Percentiles rank a stretch among this genome's conserved stretches.
Conservation (phyloP, 2,888 invertebrate genomes). For the Lasioglossum figueresi region DNA sequence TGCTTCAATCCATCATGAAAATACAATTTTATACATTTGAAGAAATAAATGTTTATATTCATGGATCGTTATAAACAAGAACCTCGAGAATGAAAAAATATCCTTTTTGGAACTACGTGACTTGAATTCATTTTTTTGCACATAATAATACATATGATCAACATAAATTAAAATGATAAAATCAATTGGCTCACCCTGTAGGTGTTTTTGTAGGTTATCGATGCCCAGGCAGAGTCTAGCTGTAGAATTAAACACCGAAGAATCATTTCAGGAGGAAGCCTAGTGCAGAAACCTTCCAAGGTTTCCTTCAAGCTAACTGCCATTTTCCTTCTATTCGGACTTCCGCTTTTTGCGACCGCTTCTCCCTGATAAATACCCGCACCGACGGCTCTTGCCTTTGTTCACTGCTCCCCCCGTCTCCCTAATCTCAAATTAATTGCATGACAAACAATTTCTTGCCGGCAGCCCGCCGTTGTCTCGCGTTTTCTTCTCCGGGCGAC, state of each 20-base stretch:
- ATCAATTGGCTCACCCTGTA: not conserved
- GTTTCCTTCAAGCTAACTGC: not conserved
- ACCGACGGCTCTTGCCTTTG: slow-evolving; percentile 44
- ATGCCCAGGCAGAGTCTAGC: not conserved
- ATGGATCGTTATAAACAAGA: too few species aligned
- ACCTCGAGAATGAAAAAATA: too few species aligned
- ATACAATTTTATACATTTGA: not conserved
- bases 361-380: slow-evolving; percentile 44
- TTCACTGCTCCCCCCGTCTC: slow-evolving; percentile 39
- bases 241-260: not conserved
- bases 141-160: not conserved
- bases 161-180: not conserved
- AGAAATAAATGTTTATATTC: not conserved
- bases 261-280: not conserved
- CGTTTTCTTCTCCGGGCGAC: slow-evolving; percentile 52
- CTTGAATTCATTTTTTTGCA: not conserved
- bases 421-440: slow-evolving; percentile 76
- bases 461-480: slow-evolving; percentile 43
- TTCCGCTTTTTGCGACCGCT: slow-evolving; percentile 24
- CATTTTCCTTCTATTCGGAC: slow-evolving; percentile 30
- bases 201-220: not conserved
- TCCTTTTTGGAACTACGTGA: not conserved
- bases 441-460: slow-evolving; percentile 72
- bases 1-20: not conserved
- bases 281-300: slow-evolving; percentile 2